phyloP scores from a whole-genome alignment of 2,797 vertebrate species.

The Vireo griseus region DNA sequence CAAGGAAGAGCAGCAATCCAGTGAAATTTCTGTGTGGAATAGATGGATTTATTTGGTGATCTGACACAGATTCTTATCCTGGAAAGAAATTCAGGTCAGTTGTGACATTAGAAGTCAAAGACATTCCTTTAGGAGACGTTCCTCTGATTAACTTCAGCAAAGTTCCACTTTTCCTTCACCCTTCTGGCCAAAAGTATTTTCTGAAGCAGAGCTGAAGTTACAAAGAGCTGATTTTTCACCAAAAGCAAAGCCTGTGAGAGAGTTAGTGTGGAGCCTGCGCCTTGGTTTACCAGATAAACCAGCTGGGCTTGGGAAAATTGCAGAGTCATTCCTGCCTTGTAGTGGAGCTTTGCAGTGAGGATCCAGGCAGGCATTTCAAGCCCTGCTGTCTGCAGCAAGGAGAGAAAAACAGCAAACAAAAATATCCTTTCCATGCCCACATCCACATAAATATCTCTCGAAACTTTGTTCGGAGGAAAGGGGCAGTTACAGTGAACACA shows the following conservation, averaged over 20 bases:
- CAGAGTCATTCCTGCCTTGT: not conserved
- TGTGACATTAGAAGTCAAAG: not conserved
- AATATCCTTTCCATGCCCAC: not conserved
- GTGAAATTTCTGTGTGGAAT: not conserved
- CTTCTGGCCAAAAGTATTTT: not conserved
- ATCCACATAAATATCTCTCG: fast-evolving
- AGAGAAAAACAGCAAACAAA: not conserved
- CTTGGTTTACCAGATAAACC: not conserved
- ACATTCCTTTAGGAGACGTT: not conserved
- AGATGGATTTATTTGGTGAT: not conserved
- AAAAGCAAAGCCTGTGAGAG: not conserved
- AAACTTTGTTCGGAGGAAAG: not conserved
- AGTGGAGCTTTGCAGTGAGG: not conserved
- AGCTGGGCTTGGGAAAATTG: not conserved
- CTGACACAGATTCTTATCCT: not conserved
- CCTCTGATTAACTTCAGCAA: not conserved
- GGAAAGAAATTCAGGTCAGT: not conserved
- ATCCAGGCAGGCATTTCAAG: not conserved
- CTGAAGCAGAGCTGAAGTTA: not conserved
- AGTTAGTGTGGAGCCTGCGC: not conserved
- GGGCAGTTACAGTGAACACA: fast-evolving
- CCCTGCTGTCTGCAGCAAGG: not conserved
- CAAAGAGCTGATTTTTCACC: not conserved
- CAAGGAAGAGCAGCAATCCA: not conserved
- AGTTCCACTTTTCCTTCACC: not conserved